Percentiles rank a stretch among this genome's conserved stretches.
Evolutionary conservation across 2,113 vertebrate genomes (phyloP).

Genomic region (Indicator maculatus): DNA sequence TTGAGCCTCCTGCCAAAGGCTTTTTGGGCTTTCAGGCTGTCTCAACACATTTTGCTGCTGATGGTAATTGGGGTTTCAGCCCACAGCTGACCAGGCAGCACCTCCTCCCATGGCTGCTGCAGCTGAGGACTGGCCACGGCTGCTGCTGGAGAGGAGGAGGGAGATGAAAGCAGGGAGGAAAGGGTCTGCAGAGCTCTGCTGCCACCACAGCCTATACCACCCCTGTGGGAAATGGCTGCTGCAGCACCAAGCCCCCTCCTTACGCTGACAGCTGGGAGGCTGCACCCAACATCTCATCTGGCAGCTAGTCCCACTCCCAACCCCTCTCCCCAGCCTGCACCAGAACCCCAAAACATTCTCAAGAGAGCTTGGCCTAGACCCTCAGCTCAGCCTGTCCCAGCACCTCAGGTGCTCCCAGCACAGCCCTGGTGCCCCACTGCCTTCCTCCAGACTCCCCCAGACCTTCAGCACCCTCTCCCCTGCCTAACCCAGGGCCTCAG

Average conservation of each 20-base stretch:
- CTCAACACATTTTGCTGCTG: accelerated
- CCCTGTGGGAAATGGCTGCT: background rate
- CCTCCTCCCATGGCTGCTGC: accelerated
- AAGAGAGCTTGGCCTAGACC: background rate
- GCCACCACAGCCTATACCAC: background rate
- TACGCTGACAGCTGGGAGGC: background rate
- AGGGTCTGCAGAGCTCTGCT: background rate
- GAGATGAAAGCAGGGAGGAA: accelerated
- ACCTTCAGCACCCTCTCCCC: background rate
- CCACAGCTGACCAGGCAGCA: background rate
- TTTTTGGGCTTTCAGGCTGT: too few relatives aligned
- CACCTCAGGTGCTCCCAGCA: background rate
- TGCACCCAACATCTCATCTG: too few relatives aligned
- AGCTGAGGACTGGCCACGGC: accelerated
- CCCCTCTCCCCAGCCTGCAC: accelerated
- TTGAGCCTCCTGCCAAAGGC: background rate
- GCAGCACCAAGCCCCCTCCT: background rate
- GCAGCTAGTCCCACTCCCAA: accelerated
- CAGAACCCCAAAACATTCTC: background rate
- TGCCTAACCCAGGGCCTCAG: background rate
- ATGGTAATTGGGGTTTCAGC: accelerated
- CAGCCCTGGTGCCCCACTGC: background rate
- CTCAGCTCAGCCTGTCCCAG: background rate
- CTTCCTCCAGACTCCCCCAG: background rate
- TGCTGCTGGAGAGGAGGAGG: background rate